These are phyloP conservation scores for Leptobrachium leishanense DNA, from an alignment of 2,113 vertebrate genomes.

Conservation along the genomic window DNA sequence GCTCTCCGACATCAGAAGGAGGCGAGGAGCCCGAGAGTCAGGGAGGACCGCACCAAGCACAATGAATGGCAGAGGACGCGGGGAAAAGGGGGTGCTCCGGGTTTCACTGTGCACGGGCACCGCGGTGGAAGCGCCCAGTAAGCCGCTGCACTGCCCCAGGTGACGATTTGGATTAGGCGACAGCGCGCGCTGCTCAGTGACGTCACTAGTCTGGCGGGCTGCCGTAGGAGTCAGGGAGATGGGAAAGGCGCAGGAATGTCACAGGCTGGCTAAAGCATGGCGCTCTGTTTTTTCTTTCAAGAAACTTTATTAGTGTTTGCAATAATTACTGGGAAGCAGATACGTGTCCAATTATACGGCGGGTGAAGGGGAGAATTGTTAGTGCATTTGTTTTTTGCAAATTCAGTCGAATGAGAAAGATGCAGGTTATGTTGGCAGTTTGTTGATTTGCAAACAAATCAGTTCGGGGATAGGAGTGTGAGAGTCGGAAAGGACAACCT, in stretches of 20 bases:
- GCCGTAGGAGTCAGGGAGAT: not conserved
- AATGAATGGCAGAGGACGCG: not conserved
- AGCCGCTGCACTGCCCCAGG: not conserved
- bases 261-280: not conserved
- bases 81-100: not conserved
- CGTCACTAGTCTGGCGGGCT: not conserved
- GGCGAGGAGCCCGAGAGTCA: not conserved
- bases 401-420: too few relatives aligned
- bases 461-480: too few relatives aligned
- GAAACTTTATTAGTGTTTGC: constrained; percentile 24
- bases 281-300: constrained; percentile 4
- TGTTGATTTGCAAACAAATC: too few relatives aligned
- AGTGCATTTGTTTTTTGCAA: too few relatives aligned
- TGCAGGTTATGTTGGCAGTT: too few relatives aligned
- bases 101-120: not conserved
- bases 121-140: not conserved
- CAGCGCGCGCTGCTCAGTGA: constrained; percentile 15
- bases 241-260: not conserved
- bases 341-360: not conserved
- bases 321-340: not conserved
- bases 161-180: constrained; percentile 3
- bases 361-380: too few relatives aligned
- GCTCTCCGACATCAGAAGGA: constrained; percentile 66
- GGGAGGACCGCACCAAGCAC: not conserved
- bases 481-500: too few relatives aligned